These are phyloP conservation scores for Nothocercus julius DNA, from an alignment of 2,113 vertebrate species.

Conservation along the genomic window DNA sequence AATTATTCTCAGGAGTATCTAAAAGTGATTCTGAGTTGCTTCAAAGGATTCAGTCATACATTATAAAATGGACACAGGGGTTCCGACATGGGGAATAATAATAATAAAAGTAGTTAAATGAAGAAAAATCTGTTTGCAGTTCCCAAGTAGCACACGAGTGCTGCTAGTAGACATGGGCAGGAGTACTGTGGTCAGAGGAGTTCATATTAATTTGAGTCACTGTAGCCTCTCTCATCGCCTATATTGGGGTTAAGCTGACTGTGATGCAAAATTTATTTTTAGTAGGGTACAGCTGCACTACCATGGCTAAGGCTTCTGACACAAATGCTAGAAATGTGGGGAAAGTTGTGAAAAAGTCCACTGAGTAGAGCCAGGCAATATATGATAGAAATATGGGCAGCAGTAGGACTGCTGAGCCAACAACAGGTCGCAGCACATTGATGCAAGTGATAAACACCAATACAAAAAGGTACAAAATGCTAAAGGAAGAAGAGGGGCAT, in stretches of 20 bases:
- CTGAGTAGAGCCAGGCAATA: neutral
- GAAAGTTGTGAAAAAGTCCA: neutral
- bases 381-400: neutral
- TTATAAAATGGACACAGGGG: neutral
- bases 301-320: neutral
- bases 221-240: neutral
- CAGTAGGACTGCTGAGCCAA: neutral
- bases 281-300: rapidly evolving
- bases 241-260: neutral
- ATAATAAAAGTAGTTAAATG: neutral
- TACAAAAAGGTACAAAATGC: neutral
- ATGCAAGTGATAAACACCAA: neutral
- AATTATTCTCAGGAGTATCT: neutral
- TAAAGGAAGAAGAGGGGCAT: neutral
- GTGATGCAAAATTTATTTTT: neutral
- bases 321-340: neutral
- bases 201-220: neutral
- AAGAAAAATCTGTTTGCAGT: neutral
- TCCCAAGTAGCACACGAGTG: rapidly evolving
- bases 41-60: neutral
- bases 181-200: neutral
- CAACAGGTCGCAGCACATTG: neutral
- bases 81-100: neutral
- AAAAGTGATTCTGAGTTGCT: neutral
- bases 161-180: neutral